These are phyloP conservation scores for Anas bernieri DNA, from an alignment of 2,797 vertebrate genomes.

Conservation along the genomic window DNA sequence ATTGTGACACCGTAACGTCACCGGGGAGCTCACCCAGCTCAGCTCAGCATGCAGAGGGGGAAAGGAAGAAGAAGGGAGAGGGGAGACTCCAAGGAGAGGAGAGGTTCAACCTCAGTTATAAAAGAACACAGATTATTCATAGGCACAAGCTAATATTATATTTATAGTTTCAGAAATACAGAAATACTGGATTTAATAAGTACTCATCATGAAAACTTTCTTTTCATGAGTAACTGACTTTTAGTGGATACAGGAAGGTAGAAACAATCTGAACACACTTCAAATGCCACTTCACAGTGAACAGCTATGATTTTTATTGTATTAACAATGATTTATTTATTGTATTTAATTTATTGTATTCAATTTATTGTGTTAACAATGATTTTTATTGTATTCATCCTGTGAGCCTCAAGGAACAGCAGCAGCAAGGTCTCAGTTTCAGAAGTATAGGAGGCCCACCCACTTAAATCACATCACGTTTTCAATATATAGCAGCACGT, in stretches of 20 bases:
- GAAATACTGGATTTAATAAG: background rate
- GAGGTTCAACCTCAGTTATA: background rate
- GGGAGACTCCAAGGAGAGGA: background rate
- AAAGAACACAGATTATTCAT: background rate
- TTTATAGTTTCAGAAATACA: background rate
- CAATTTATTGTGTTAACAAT: background rate
- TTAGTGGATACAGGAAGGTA: background rate
- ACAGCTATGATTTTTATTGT: background rate
- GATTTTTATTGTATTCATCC: background rate
- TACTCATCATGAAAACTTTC: background rate
- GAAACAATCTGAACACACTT: background rate
- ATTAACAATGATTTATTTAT: background rate
- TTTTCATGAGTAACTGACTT: background rate
- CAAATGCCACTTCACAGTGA: background rate
- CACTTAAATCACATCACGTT: background rate
- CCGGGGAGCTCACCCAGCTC: background rate
- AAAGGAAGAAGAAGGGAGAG: background rate
- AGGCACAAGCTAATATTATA: background rate
- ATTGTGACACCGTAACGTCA: background rate
- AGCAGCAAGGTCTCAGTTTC: background rate
- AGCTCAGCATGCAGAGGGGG: background rate
- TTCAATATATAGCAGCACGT: background rate
- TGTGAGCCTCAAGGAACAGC: background rate
- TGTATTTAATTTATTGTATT: background rate
- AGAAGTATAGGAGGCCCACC: background rate